Evolutionary conservation across 2,888 invertebrate genomes (phyloP).

Genomic region (Chydorus sphaericus): DNA sequence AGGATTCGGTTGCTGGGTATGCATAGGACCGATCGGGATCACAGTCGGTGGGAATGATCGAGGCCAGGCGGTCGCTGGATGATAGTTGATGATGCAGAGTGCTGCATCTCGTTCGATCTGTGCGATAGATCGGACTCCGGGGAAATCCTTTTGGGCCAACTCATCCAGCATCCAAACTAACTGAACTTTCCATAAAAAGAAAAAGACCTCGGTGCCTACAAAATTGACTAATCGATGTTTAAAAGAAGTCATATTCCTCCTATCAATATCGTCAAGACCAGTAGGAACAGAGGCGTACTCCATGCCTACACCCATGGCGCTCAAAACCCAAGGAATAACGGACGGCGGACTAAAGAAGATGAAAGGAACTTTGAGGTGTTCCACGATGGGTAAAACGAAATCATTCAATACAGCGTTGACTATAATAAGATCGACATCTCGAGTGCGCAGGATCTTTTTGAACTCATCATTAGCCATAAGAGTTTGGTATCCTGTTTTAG

Average conservation of each 20-base stretch:
- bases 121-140: neutral
- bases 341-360: neutral
- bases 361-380: neutral
- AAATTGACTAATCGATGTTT: neutral
- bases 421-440: neutral
- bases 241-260: neutral
- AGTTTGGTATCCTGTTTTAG: neutral
- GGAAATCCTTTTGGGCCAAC: neutral
- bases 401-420: slow-evolving; percentile 8
- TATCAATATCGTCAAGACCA: neutral
- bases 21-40: neutral
- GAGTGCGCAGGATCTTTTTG: neutral
- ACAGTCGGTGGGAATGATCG: neutral
- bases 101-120: slow-evolving; percentile 1
- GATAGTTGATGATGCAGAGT: neutral
- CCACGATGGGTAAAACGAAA: slow-evolving; percentile 1
- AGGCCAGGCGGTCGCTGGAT: neutral
- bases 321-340: neutral
- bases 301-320: neutral
- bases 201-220: neutral
- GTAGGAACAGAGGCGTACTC: neutral
- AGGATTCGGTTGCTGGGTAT: neutral
- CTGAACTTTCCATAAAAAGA: neutral
- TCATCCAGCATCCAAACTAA: neutral
- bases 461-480: neutral